Percentiles rank a stretch among this genome's conserved stretches.
Conservation (phyloP, 2,113 vertebrate genomes). For the Scortum barcoo region DNA sequence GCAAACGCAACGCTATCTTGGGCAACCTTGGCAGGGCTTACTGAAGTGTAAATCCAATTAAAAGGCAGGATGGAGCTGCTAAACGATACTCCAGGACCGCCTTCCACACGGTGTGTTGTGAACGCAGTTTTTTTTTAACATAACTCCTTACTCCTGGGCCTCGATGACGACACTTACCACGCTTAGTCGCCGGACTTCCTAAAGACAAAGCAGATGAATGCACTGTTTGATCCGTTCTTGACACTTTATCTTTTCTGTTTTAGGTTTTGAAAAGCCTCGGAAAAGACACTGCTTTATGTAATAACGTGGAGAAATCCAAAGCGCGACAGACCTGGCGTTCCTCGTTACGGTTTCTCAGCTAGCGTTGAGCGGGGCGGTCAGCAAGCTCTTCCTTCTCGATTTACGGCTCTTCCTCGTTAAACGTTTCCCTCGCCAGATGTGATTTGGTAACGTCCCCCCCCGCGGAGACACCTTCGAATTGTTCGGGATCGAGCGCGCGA, state of each 20-base stretch:
- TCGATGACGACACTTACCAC: too few relatives aligned
- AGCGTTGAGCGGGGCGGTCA: background rate
- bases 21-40: background rate
- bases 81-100: background rate
- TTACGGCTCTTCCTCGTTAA: conserved; percentile 5
- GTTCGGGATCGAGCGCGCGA: conserved; percentile 24
- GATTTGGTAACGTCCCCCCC: background rate
- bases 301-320: conserved; percentile 4
- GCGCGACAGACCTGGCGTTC: background rate
- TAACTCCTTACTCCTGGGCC: too few relatives aligned
- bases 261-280: background rate
- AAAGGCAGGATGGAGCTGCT: too few relatives aligned
- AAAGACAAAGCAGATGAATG: background rate
- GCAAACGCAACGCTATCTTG: background rate
- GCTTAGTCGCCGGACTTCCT: background rate
- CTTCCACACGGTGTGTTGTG: background rate
- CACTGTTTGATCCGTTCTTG: background rate
- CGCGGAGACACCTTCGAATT: conserved; percentile 5
- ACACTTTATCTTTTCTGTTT: background rate
- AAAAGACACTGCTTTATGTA: background rate
- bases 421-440: conserved; percentile 9
- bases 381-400: background rate
- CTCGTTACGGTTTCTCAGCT: background rate
- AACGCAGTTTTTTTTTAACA: background rate
- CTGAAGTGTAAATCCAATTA: too few relatives aligned